Evolutionary conservation across 2,797 vertebrate genomes (phyloP).

Genomic region (Mormyrops boulengeri): DNA sequence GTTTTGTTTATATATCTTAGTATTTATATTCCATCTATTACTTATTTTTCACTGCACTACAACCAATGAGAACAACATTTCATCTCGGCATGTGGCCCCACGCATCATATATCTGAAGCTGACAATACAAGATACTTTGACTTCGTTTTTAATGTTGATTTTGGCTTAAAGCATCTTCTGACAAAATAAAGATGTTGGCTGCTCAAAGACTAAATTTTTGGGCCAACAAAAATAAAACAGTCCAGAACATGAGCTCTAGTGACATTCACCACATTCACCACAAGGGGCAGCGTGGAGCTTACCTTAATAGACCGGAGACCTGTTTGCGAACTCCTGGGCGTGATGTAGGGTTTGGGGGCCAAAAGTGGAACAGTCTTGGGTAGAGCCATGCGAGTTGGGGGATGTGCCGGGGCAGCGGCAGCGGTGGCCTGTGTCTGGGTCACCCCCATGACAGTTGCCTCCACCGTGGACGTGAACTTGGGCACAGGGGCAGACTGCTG

Average conservation of each 20-base stretch:
- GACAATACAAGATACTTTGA: neutral
- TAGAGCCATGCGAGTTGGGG: conserved; percentile 56
- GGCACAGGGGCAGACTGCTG: conserved; percentile 82
- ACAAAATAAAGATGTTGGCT: neutral
- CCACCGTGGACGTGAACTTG: conserved; percentile 84
- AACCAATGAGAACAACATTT: neutral
- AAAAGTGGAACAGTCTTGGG: conserved; percentile 83
- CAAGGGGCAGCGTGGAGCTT: conserved; percentile 31
- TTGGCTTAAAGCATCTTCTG: neutral
- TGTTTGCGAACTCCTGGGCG: conserved; percentile 69
- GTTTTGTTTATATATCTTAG: neutral
- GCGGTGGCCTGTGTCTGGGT: conserved; percentile 29
- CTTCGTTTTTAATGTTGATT: neutral
- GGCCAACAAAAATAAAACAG: neutral
- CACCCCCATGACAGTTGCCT: conserved; percentile 72
- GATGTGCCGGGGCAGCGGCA: conserved; percentile 39
- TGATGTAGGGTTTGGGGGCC: conserved; percentile 86
- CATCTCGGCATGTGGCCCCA: neutral
- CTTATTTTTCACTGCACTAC: neutral
- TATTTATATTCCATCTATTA: neutral
- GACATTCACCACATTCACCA: neutral
- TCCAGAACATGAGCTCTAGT: neutral
- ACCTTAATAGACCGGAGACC: conserved; percentile 84
- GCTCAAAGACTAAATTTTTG: neutral
- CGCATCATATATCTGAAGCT: neutral